These are phyloP conservation scores for Parotia lawesii DNA, from an alignment of 2,113 vertebrate genomes.

Conservation along the genomic window DNA sequence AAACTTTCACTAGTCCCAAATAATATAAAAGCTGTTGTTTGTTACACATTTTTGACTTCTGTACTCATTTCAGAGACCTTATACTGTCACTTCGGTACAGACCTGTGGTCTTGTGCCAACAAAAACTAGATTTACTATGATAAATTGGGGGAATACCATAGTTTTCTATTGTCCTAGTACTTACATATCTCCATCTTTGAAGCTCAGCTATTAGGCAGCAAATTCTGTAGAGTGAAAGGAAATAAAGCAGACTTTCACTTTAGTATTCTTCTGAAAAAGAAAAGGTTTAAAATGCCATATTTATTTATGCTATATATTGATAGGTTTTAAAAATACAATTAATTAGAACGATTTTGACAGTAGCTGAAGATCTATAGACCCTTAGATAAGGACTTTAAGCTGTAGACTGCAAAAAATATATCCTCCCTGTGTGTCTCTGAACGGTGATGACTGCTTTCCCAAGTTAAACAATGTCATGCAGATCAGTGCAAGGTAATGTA, in stretches of 20 bases:
- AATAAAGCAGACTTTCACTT: background rate
- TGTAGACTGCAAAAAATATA: background rate
- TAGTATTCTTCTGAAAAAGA: background rate
- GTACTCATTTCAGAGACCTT: background rate
- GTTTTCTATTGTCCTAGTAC: background rate
- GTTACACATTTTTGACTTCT: background rate
- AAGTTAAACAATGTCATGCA: background rate
- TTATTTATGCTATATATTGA: background rate
- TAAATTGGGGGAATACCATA: rapidly evolving
- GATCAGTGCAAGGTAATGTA: background rate
- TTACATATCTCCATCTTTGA: background rate
- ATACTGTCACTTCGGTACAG: background rate
- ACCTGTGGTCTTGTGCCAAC: background rate
- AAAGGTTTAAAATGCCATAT: background rate
- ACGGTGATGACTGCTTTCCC: background rate
- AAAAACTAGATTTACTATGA: background rate
- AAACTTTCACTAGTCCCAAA: background rate
- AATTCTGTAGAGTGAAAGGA: background rate
- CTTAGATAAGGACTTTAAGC: background rate
- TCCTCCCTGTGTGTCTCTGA: background rate
- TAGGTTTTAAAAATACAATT: background rate
- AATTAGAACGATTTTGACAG: background rate
- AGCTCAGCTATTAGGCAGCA: background rate
- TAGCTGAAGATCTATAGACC: background rate
- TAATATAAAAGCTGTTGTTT: background rate